Base-by-base conservation (phyloP, 2,888 invertebrate species). In the Ellobium chinense region DNA sequence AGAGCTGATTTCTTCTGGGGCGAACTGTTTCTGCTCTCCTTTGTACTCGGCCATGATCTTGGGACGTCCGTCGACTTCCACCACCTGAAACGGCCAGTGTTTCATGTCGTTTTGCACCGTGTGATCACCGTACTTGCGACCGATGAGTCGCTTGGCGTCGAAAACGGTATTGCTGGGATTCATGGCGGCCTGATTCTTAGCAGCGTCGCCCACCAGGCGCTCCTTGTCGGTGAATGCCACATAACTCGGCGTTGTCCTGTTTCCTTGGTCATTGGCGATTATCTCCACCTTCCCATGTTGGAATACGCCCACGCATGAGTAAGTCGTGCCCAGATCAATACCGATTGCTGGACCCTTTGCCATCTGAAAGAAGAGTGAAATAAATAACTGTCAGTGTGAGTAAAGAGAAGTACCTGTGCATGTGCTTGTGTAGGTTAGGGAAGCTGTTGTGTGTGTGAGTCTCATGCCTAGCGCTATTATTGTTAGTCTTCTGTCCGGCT, bases 1-100 rank as follows among this genome's bases (percentile, higher is more conserved):
- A 68, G 97, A 97, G 91, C 96, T 96, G 85, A 97, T 95, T 94
- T 97, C 97, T 93, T 97, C 97, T 0, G 97, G 97, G 93, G 96
- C 96, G 94, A 97, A 97, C 37, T 95, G 95, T 93, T 98, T 98
- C 82, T 93, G 94, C 93, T 97, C 97, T 65, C 97, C 97, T 92
- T 97, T 97, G 94, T 85, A 91, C 74, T 92, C 91, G 21, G 91
- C 93, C 83, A 91, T 85, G n/a, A 93, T 87, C 78, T 89, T 88
- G 2, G 92, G 92, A 4, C 72, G 72, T 21, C 72, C 72, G 27
- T 72, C 56, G 4, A 56, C 54, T 56, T 72, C 56, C 54, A 56
- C 72, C 24, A 72, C 72, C 18, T 46, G 46, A 29, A 72, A 72
- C 14, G 72, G 72, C 72, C 72, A 72, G 39, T 54, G 72, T 31